phyloP scores from a whole-genome alignment of 2,797 vertebrate species.

The Alca torda region DNA sequence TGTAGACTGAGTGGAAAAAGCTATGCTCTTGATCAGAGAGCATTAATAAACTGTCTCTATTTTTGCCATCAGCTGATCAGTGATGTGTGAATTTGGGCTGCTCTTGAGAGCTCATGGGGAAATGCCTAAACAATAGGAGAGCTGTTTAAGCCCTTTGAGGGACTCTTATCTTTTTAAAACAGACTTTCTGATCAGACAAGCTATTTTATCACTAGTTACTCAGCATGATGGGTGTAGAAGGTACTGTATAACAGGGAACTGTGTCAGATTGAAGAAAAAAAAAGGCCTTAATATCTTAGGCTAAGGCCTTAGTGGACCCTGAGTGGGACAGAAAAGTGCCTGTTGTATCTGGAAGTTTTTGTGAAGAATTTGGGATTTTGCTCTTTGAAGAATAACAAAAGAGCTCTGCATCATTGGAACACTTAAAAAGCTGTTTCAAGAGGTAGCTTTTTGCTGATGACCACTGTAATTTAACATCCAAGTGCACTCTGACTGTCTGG shows the following conservation, averaged over 20 bases:
- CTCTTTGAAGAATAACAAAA: neutral
- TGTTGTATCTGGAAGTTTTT: neutral
- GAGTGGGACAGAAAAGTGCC: neutral
- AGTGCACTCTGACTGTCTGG: neutral
- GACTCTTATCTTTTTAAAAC: slow-evolving; percentile 33
- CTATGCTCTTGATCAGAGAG: slow-evolving; percentile 40
- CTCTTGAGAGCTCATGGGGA: slow-evolving; percentile 21
- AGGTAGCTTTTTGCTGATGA: neutral
- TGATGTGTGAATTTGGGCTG: slow-evolving; percentile 43
- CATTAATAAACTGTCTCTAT: slow-evolving; percentile 40
- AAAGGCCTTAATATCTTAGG: neutral
- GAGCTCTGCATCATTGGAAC: neutral
- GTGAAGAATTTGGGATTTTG: neutral
- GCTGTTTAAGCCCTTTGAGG: slow-evolving; percentile 16
- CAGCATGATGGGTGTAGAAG: neutral
- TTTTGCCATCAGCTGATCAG: slow-evolving; percentile 46
- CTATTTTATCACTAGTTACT: slow-evolving; percentile 14
- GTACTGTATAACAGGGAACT: neutral
- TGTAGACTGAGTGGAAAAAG: slow-evolving; percentile 43
- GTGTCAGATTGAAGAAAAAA: neutral
- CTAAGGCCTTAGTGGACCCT: neutral
- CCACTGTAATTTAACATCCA: neutral
- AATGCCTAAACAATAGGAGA: slow-evolving; percentile 36
- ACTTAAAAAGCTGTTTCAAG: neutral
- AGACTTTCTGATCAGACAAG: slow-evolving; percentile 28